phyloP scores from a whole-genome alignment of 2,113 vertebrate species.

The Myxocyprinus asiaticus region DNA sequence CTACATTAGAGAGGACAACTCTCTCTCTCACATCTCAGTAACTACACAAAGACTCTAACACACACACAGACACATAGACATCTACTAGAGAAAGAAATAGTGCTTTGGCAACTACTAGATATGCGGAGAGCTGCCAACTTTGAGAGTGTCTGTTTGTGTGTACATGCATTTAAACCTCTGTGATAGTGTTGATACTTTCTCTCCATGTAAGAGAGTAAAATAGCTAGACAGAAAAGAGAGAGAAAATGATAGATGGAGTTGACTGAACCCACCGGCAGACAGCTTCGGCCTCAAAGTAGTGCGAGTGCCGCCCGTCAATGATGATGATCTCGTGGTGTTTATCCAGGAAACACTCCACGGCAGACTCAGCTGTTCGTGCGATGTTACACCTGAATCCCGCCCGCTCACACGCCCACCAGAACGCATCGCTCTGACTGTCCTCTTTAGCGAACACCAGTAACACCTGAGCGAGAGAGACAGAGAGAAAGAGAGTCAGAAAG shows the following conservation, averaged over 20 bases:
- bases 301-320: constrained; percentile 85
- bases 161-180: too few relatives aligned
- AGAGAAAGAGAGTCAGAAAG: constrained; percentile 9
- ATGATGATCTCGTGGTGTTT: constrained; percentile 95
- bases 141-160: too few relatives aligned
- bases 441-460: constrained; percentile 93
- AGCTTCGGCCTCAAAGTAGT: constrained; percentile 84
- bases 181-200: too few relatives aligned
- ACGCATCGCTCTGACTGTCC: constrained; percentile 92
- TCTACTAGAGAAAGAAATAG: too few relatives aligned
- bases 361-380: constrained; percentile 87
- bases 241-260: not conserved
- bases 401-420: constrained; percentile 96
- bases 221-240: not conserved
- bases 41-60: too few relatives aligned
- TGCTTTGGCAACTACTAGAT: too few relatives aligned
- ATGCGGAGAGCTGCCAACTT: too few relatives aligned
- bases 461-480: constrained; percentile 74
- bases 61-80: too few relatives aligned
- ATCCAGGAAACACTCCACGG: constrained; percentile 89
- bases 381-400: constrained; percentile 91
- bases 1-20: too few relatives aligned
- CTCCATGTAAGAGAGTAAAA: not conserved
- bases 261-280: constrained; percentile 83
- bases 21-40: too few relatives aligned